These are phyloP conservation scores for Drosophila leonis DNA, from an alignment of 2,888 invertebrate genomes.

Conservation along the genomic window DNA sequence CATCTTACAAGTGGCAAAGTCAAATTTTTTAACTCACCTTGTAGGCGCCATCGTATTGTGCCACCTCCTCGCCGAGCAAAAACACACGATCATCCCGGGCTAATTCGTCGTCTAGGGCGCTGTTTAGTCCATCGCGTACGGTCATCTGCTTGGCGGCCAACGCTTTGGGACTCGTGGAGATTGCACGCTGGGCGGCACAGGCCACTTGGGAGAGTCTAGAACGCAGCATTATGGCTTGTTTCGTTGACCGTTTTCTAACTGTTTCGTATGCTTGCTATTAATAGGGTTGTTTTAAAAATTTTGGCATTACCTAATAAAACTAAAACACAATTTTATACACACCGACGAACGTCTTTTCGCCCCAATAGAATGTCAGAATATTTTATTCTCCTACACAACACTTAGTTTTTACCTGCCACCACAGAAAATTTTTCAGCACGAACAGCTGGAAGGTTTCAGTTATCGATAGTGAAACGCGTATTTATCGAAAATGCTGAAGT, in stretches of 20 bases:
- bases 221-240: constrained; percentile 62
- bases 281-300: constrained; percentile 18
- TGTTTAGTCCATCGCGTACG: constrained; percentile 98
- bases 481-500: constrained; percentile 31
- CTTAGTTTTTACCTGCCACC: constrained; percentile 15
- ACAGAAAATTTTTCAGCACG: constrained; percentile 16
- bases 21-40: constrained; percentile 88
- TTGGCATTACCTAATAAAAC: constrained; percentile 60
- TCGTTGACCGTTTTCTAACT: constrained; percentile 25
- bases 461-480: neutral
- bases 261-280: constrained; percentile 34
- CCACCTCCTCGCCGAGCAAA: constrained; percentile 98
- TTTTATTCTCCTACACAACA: constrained; percentile 31
- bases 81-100: constrained; percentile 96
- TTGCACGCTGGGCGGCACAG: constrained; percentile 85
- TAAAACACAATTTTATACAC: constrained; percentile 39
- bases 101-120: constrained; percentile 98
- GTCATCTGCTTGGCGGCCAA: constrained; percentile 90
- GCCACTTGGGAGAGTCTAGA: constrained; percentile 65
- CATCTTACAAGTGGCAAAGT: constrained; percentile 41
- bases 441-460: constrained; percentile 21
- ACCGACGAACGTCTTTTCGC: constrained; percentile 59
- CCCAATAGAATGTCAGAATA: constrained; percentile 52
- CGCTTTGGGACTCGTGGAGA: constrained; percentile 86
- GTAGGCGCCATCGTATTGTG: constrained; percentile 99